A percentile compares a stretch with the other conserved stretches of the same genome.
These are phyloP conservation scores for Meteorus colon DNA, from an alignment of 2,888 invertebrate genomes.

Conservation along the genomic window DNA sequence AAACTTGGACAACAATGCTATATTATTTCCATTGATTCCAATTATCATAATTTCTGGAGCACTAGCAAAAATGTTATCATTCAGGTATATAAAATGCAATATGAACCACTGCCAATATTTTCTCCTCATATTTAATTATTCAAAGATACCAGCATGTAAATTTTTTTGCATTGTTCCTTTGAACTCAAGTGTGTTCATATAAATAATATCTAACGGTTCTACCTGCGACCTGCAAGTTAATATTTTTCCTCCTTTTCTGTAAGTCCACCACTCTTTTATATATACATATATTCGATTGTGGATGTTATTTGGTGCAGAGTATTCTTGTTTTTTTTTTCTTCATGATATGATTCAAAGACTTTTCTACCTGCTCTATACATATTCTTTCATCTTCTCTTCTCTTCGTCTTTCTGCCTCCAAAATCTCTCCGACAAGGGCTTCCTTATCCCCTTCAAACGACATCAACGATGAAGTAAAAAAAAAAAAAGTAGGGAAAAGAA, in stretches of 20 bases:
- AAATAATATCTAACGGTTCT: constrained; percentile 60
- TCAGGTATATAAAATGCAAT: no score
- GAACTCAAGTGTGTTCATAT: background rate
- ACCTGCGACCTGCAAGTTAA: constrained; percentile 58
- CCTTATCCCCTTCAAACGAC: background rate
- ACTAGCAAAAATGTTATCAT: no score
- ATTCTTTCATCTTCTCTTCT: background rate
- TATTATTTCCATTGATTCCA: no score
- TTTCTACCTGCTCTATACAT: constrained; percentile 63
- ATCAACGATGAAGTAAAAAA: constrained; percentile 7
- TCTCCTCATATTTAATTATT: background rate
- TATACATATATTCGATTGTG: constrained; percentile 56
- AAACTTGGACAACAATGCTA: no score
- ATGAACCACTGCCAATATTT: no score
- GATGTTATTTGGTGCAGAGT: constrained; percentile 60
- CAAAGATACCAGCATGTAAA: background rate
- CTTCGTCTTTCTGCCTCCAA: background rate
- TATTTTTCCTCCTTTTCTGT: constrained; percentile 38
- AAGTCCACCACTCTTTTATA: constrained; percentile 19
- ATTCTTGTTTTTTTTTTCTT: constrained; percentile 38
- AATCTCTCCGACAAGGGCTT: background rate
- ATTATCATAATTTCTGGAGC: no score
- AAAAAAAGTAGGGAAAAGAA: background rate
- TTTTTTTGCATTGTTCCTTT: background rate
- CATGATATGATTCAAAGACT: constrained; percentile 67